Evolutionary conservation across 1,140 invertebrate species (phyloP), one percentile per base, ranked within the genome.

Genomic region (Apolygus lucorum): DNA sequence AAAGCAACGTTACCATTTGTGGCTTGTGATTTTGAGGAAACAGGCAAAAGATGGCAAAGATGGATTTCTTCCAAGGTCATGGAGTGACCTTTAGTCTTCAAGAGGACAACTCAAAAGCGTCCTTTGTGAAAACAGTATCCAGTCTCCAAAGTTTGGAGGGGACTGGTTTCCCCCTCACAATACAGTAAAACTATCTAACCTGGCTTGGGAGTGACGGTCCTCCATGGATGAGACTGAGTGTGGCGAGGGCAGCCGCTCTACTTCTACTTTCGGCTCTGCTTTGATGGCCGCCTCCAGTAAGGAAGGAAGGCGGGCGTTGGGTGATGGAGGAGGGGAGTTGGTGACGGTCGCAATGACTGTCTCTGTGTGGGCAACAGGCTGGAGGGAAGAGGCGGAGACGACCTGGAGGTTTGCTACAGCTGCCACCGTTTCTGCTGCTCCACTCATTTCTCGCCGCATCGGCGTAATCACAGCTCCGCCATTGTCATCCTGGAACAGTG

Each of bases 271-370:
- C 4, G 91, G 90, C 75, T 92, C 90, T 17, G 89, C 89, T 76
- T 92, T 92, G 74, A 92, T 91, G 13, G 90, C 89, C 11, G 90
- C 89, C 77, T 92, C 90, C n/a, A 92, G 78, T 22, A 90, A 85
- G 24, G 87, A 87, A 2, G 88, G 84, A 73, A 87, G 75, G 73
- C 83, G 77, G 42, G 76, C 74, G 22, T 74, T 65, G 49, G 69
- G 72, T n/a, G 72, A 68, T 26, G 65, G 62, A 11, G 74, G 69
- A 52, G 76, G 71, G 25, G 78, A 74, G 2, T 75, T 75, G 4
- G 81, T 21, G 80, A 77, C 70, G 81, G 77, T 1, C 80, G 82
- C 69, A 82, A 80, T 52, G 28, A 75, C 74, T 22, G 74, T 75
- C 66, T 75, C 74, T 22, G 74, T 75, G 28, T 76, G 75, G 13